A percentile compares a stretch with the other conserved stretches of the same genome.
Evolutionary conservation across 2,797 vertebrate species (phyloP).

Genomic region (Luscinia megarhynchos): DNA sequence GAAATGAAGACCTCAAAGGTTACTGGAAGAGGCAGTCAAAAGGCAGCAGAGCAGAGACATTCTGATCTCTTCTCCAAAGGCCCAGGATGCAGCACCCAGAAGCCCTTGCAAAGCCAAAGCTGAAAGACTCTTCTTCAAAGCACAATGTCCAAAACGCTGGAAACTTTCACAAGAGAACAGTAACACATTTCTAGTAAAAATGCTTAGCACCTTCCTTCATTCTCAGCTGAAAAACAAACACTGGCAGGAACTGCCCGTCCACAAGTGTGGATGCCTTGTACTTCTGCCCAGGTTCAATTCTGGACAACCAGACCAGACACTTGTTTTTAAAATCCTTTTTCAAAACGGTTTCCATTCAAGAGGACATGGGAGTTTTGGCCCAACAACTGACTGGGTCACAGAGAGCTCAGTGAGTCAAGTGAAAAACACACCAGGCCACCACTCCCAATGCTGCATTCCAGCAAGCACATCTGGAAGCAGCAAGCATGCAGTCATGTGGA

Average conservation of each 20-base stretch:
- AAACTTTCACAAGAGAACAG: not conserved
- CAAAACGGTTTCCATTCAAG: not conserved
- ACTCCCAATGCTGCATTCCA: not conserved
- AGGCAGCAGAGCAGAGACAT: not conserved
- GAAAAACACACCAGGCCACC: not conserved
- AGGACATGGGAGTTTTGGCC: not conserved
- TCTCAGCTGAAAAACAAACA: not conserved
- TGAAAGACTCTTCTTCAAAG: not conserved
- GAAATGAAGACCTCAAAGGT: not conserved
- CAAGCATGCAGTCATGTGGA: fast-evolving
- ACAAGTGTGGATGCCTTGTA: fast-evolving
- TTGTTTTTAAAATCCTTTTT: not conserved
- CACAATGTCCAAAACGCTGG: not conserved
- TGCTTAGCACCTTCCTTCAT: not conserved
- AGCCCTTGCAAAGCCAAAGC: not conserved
- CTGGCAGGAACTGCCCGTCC: not conserved
- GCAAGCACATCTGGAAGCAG: not conserved
- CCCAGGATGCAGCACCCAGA: not conserved
- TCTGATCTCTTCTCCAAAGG: not conserved
- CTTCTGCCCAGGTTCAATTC: not conserved
- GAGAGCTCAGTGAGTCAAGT: not conserved
- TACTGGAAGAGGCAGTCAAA: not conserved
- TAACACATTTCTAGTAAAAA: not conserved
- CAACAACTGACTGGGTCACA: not conserved
- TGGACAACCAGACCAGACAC: not conserved